These are phyloP conservation scores for Brachirus orientalis DNA, from an alignment of 2,113 vertebrate genomes.

Conservation along the genomic window DNA sequence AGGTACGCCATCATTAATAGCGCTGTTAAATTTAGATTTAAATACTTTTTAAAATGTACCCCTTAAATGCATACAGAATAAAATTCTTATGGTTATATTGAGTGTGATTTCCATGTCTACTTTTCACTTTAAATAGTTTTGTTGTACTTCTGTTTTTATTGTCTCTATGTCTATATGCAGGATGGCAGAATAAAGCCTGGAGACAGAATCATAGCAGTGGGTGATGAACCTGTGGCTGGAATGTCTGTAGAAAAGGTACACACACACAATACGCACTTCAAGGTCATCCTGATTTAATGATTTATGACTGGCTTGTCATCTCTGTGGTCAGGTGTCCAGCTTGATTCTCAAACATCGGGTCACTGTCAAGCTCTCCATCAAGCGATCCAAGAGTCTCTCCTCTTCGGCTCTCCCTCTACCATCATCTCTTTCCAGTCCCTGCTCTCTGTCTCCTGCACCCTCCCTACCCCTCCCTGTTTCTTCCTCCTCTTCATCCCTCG, in stretches of 20 bases:
- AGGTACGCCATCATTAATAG: conserved; percentile 73
- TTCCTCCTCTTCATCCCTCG: conserved; percentile 31
- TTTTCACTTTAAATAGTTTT: conserved; percentile 20
- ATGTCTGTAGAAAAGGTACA: conserved; percentile 88
- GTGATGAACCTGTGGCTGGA: conserved; percentile 86
- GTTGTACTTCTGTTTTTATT: not conserved
- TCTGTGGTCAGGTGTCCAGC: conserved; percentile 84
- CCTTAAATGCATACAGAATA: too few relatives aligned
- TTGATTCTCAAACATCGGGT: conserved; percentile 84
- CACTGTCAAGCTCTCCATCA: conserved; percentile 84
- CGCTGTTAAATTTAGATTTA: not conserved
- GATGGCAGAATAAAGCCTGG: conserved; percentile 87
- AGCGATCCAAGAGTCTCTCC: conserved; percentile 43
- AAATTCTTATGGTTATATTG: too few relatives aligned
- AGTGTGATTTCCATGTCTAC: conserved; percentile 11
- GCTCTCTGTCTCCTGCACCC: conserved; percentile 28
- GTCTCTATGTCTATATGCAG: conserved; percentile 68
- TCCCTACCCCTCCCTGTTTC: conserved; percentile 16
- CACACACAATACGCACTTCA: conserved; percentile 23
- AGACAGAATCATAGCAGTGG: conserved; percentile 85
- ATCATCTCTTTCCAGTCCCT: conserved; percentile 11
- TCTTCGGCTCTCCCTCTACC: conserved; percentile 15
- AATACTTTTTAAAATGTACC: too few relatives aligned
- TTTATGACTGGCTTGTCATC: conserved; percentile 45
- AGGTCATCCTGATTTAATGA: conserved; percentile 57